Conservation (phyloP, 1,140 invertebrate genomes). For the Amyelois transitella region DNA sequence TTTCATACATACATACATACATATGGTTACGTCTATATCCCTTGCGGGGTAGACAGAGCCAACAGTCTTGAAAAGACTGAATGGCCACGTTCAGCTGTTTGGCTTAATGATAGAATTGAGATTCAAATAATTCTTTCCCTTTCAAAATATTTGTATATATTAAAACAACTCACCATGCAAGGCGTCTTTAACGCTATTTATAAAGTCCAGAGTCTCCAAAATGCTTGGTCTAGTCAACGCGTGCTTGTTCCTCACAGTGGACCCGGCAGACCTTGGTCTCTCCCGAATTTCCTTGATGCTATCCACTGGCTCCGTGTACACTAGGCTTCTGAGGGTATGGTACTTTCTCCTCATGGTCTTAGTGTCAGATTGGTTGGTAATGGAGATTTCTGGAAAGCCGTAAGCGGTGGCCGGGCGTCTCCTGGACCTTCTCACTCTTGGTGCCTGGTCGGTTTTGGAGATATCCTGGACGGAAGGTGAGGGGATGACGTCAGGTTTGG, state of each 20-base stretch:
- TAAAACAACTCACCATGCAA: conserved; percentile 55
- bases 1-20: too few species aligned
- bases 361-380: conserved; percentile 50
- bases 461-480: conserved; percentile 28
- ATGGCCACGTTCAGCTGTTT: too few species aligned
- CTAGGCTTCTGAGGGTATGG: conserved; percentile 56
- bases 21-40: too few species aligned
- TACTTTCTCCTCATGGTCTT: conserved; percentile 59
- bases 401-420: conserved; percentile 39
- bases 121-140: neutral
- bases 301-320: conserved; percentile 59
- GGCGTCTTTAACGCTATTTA: conserved; percentile 58
- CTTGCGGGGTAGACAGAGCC: too few species aligned
- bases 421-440: conserved; percentile 31
- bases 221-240: conserved; percentile 53
- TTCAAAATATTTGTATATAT: too few species aligned
- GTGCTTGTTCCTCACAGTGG: conserved; percentile 51
- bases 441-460: conserved; percentile 20
- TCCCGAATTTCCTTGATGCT: conserved; percentile 47
- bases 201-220: conserved; percentile 63
- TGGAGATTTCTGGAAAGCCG: conserved; percentile 61
- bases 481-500: conserved; percentile 61
- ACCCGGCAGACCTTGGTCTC: conserved; percentile 54
- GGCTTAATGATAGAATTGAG: too few species aligned
- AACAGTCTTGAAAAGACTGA: too few species aligned